These are phyloP conservation scores for Luehdorfia chinensis DNA, from an alignment of 1,140 invertebrate genomes.

Conservation along the genomic window DNA sequence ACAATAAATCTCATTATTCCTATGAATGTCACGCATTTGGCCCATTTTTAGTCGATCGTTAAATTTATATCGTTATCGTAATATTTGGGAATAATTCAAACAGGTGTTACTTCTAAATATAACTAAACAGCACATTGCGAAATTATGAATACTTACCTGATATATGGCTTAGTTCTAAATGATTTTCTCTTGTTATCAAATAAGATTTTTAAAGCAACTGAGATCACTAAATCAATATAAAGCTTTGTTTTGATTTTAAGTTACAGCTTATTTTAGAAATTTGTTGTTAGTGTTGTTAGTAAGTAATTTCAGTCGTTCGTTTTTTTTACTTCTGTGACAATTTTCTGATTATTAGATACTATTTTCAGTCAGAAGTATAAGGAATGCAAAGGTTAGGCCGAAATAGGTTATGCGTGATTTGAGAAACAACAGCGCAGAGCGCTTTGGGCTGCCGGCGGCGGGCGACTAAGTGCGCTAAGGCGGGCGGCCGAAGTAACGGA, in stretches of 20 bases:
- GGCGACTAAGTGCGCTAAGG: conserved; percentile 61
- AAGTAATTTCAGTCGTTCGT: too few species aligned
- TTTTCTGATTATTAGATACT: background rate
- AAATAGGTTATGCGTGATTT: conserved; percentile 54
- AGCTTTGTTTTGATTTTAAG: conserved; percentile 54
- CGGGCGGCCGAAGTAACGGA: conserved; percentile 37
- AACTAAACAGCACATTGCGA: background rate
- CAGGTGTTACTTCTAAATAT: conserved; percentile 11
- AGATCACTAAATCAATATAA: conserved; percentile 56
- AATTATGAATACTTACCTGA: conserved; percentile 8
- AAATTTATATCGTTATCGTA: background rate
- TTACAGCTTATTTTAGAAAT: too few species aligned
- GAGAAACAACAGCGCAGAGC: conserved; percentile 49
- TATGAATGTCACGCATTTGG: too few species aligned
- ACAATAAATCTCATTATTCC: too few species aligned
- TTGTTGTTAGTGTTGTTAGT: too few species aligned
- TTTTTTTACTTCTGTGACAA: too few species aligned
- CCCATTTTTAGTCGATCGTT: too few species aligned
- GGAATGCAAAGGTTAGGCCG: conserved; percentile 34
- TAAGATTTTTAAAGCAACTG: conserved; percentile 26
- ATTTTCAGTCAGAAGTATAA: background rate
- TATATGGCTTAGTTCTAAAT: background rate
- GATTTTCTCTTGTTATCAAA: background rate
- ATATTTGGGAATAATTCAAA: conserved; percentile 4
- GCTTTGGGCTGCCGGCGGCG: conserved; percentile 50